Evolutionary conservation across 1,140 invertebrate genomes (phyloP), one percentile per base, ranked within the genome.

Genomic region (Cotesia typhae): DNA sequence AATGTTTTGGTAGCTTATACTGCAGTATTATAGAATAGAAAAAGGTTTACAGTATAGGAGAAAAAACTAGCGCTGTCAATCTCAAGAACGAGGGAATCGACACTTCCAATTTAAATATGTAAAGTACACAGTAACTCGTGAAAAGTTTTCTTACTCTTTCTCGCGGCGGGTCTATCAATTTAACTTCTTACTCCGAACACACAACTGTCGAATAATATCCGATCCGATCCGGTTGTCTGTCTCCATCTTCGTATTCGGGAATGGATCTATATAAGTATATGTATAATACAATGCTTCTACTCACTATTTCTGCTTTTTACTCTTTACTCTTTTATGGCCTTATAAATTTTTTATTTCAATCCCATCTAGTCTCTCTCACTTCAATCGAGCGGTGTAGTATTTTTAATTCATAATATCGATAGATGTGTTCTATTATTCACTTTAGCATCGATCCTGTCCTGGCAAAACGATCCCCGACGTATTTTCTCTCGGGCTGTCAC

Each of bases 21-120:
- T 28, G 28, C 28, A 28, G 28, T 28, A 28, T 28, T 28, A 28
- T 47, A 47, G 6, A 47, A 10, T 47, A 47, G 41, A 47, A 47
- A 47, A 47, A 10, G 41, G 6, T 47, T 47, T 7, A 47, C 41
- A 28, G 3, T 47, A 47, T 6, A 47, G 10, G 41, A 47, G 41
- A 47, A 28, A 67, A 67, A 55, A 14, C 20, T 57, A 10, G 20
- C 51, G 66, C 76, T 81, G 81, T 82, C 80, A 81, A 79, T 80
- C 77, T 71, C 47, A 57, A 28, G 55, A 78, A 76, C 70, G 75
- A 77, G 72, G 76, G 79, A 81, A 82, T 83, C 80, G 82, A 82
- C 78, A 82, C 80, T 80, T 82, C 77, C 82, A 83, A 83, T 83
- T 83, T 83, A 83, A 83, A 82, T 82, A 83, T 82, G 80, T 79